Base-by-base conservation (phyloP, 1,140 invertebrate species). In the Polypedilum vanderplanki region DNA sequence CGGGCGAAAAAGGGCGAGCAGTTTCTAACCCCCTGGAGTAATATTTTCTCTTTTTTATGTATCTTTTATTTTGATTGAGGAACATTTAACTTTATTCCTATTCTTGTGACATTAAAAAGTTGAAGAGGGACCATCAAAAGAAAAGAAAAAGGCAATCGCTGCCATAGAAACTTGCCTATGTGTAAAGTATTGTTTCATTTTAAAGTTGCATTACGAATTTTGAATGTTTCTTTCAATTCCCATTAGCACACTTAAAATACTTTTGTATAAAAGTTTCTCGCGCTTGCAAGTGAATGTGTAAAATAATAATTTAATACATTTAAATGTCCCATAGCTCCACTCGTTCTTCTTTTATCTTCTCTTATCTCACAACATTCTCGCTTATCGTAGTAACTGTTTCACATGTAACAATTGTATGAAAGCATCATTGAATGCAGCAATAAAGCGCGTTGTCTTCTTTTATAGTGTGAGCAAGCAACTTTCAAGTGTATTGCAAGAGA, bases 241-340 rank as follows among this genome's bases (percentile, higher is more conserved):
- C 24, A 5, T 33, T 33, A 33, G 24, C 24, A 3, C 24, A 33
- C 24, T 33, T 33, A 33, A 33, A 33, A 33, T 33, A 5, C 5
- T 33, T 33, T 33, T 5, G 24, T 33, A 3, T 33, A 33, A 33
- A 33, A 33, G 24, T 33, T 33, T 33, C 2, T 33, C 24, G 24
- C 24, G 24, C 24, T 33, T 33, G 24, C 24, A 33, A 33, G 24
- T 33, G 3, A n/a, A 57, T 57, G 41, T 46, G 46, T 57, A 57
- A n/a, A 12, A 57, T 57, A n/a, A 57, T 57, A 57, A 57, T 57
- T 57, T 57, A 57, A 57, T 57, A 57, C 46, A 57, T 57, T 57
- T 57, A 57, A 57, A 57, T 57, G 46, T 57, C 46, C 46, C 46
- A n/a, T 12, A 57, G 46, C 46, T 57, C 46, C 12, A n/a, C 46